A percentile compares a stretch with the other conserved stretches of the same genome.
Conservation (phyloP, 1,140 invertebrate genomes). For the Nephotettix cincticeps region DNA sequence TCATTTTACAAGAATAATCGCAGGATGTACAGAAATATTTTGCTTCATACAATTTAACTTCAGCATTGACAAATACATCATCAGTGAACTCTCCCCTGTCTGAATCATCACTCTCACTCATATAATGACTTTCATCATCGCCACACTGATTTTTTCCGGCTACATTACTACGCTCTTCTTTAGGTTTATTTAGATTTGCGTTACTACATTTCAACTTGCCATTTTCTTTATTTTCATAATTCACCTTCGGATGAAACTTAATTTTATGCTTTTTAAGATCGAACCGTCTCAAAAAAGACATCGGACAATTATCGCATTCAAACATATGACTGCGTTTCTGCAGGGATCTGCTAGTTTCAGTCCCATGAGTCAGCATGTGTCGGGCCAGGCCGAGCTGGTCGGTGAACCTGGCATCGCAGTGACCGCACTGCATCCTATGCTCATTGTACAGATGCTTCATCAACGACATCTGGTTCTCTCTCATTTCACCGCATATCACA, state of each 20-base stretch:
- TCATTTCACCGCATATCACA: slow-evolving; percentile 37
- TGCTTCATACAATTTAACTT: background rate
- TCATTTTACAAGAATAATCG: slow-evolving; percentile 35
- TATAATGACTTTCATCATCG: background rate
- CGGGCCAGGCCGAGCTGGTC: background rate
- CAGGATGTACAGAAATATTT: slow-evolving; percentile 38
- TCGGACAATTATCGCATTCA: background rate
- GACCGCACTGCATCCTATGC: slow-evolving; percentile 31
- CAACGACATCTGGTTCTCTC: slow-evolving; percentile 33
- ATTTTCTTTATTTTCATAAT: background rate
- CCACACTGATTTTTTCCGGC: too few species aligned
- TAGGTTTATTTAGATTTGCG: background rate
- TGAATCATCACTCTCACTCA: background rate
- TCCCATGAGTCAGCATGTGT: background rate
- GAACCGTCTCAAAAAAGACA: background rate
- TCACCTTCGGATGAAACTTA: background rate
- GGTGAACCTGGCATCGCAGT: slow-evolving; percentile 35
- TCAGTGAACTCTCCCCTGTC: background rate
- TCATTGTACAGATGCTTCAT: slow-evolving; percentile 31
- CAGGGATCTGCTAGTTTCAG: background rate
- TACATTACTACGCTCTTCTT: background rate
- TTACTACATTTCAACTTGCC: too few species aligned
- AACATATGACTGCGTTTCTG: background rate
- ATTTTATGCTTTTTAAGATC: background rate
- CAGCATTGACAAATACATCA: background rate